phyloP scores from a whole-genome alignment of 1,140 invertebrate genomes.

The Delia radicum region DNA sequence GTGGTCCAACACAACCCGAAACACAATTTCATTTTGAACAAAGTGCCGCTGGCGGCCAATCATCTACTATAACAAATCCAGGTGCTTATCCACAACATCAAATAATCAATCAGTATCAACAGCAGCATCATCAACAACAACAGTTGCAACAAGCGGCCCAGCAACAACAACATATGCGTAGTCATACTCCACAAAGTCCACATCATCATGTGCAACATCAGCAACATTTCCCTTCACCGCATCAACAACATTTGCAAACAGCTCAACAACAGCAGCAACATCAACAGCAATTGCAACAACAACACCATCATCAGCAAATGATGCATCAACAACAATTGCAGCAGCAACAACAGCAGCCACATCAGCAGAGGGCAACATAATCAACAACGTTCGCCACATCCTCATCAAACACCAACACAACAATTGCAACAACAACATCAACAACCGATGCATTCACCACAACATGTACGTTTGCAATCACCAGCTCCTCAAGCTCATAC shows the following conservation, averaged over 20 bases:
- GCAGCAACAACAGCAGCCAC: constrained; percentile 44
- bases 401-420: constrained; percentile 33
- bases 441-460: constrained; percentile 41
- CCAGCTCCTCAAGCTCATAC: constrained; percentile 38
- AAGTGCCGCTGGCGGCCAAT: constrained; percentile 31
- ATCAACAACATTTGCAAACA: constrained; percentile 42
- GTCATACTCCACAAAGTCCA: constrained; percentile 51
- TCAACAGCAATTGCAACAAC: constrained; percentile 39
- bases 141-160: constrained; percentile 37
- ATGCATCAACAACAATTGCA: constrained; percentile 38
- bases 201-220: constrained; percentile 41
- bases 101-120: constrained; percentile 47
- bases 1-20: constrained; percentile 33
- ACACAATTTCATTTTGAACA: constrained; percentile 50
- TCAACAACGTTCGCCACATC: constrained; percentile 40
- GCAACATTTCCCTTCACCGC: constrained; percentile 46
- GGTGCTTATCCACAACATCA: constrained; percentile 47
- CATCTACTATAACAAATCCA: constrained; percentile 25
- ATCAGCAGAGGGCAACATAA: constrained; percentile 35
- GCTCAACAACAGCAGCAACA: constrained; percentile 37
- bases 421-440: constrained; percentile 43
- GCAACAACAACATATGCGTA: constrained; percentile 45
- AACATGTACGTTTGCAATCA: constrained; percentile 43
- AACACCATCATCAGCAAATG: constrained; percentile 36
- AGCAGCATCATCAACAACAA: constrained; percentile 41